phyloP scores from a whole-genome alignment of 2,797 vertebrate genomes.

The Falco cherrug region DNA sequence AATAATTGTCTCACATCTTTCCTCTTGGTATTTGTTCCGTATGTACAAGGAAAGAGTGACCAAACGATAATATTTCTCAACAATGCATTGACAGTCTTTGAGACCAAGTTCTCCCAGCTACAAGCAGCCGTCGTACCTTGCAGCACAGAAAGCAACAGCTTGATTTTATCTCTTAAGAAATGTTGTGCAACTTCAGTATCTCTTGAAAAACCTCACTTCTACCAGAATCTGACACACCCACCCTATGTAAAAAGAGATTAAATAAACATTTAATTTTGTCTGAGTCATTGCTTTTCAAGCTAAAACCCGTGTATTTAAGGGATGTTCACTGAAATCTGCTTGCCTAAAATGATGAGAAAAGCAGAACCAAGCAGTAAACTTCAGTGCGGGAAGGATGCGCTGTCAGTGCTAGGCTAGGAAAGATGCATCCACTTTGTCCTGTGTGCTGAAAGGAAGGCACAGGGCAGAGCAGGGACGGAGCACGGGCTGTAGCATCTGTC shows the following conservation, averaged over 20 bases:
- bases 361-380: not conserved
- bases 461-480: not conserved
- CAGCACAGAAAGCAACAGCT: not conserved
- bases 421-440: not conserved
- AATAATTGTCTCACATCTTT: not conserved
- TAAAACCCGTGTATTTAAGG: not conserved
- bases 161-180: not conserved
- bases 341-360: not conserved
- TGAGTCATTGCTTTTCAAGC: not conserved
- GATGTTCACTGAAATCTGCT: not conserved
- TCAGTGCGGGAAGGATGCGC: not conserved
- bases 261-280: conserved; percentile 46
- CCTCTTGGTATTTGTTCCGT: not conserved
- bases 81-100: not conserved
- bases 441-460: fast-evolving
- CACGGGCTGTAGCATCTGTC: fast-evolving
- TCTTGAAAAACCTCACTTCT: conserved; percentile 2
- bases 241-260: conserved; percentile 24
- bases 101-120: not conserved
- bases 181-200: not conserved
- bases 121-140: not conserved
- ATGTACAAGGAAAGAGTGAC: not conserved
- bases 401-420: not conserved
- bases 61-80: not conserved
- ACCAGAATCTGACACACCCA: not conserved